Conservation (phyloP, 2,113 vertebrate species). For the Takifugu bimaculatus region DNA sequence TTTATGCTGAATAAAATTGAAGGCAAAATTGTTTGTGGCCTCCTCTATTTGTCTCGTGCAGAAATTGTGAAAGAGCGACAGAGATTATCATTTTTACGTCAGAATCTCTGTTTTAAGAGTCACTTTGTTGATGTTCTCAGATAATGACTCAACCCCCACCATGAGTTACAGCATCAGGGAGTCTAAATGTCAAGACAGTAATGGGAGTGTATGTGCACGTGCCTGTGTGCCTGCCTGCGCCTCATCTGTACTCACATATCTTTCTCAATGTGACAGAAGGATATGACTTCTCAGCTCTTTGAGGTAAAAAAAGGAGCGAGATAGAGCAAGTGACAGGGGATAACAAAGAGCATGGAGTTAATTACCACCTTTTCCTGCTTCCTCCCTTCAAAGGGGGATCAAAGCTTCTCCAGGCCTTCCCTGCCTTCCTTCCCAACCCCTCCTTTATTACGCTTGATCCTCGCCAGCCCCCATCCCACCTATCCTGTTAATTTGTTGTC, state of each 20-base stretch:
- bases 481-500: constrained; percentile 42
- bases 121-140: constrained; percentile 24
- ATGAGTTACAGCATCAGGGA: constrained; percentile 5
- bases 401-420: constrained; percentile 38
- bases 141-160: constrained; percentile 41
- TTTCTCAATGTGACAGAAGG: constrained; percentile 31
- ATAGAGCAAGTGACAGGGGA: constrained; percentile 27
- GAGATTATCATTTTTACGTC: background rate
- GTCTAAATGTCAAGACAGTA: constrained; percentile 22
- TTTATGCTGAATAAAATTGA: background rate
- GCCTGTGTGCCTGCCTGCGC: constrained; percentile 3
- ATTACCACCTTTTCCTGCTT: constrained; percentile 57
- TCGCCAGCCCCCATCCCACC: constrained; percentile 22
- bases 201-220: background rate
- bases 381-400: constrained; percentile 65
- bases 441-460: background rate
- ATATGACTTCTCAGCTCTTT: constrained; percentile 38
- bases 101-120: constrained; percentile 15
- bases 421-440: background rate
- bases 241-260: constrained; percentile 15
- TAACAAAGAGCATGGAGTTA: constrained; percentile 58
- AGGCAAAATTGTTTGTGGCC: too few relatives aligned
- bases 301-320: background rate
- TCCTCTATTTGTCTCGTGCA: too few relatives aligned
- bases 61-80: too few relatives aligned